Conservation (phyloP, 2,113 vertebrate species). For the Ursus arctos region DNA sequence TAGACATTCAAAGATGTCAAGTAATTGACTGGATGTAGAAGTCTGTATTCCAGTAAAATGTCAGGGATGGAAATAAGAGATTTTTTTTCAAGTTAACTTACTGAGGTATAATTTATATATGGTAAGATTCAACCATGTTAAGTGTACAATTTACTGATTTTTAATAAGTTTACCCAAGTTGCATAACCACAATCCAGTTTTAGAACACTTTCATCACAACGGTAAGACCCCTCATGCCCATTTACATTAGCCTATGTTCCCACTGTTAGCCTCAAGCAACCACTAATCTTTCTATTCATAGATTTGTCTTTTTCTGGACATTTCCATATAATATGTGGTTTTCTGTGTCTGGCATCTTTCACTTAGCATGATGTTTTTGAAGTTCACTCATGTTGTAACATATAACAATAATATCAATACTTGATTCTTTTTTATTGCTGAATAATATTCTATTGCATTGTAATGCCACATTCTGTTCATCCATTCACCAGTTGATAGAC, state of each 20-base stretch:
- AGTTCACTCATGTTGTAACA: background rate
- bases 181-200: background rate
- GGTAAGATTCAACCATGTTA: background rate
- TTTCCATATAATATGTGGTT: background rate
- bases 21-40: background rate
- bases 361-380: background rate
- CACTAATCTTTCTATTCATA: background rate
- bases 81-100: background rate
- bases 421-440: background rate
- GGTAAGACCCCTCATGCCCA: background rate
- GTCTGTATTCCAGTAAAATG: background rate
- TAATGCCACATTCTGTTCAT: background rate
- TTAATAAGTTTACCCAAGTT: background rate
- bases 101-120: background rate
- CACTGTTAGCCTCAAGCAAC: background rate
- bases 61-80: background rate
- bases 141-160: background rate
- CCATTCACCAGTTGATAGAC: background rate
- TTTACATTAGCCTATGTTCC: background rate
- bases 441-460: background rate
- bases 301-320: background rate
- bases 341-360: background rate
- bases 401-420: background rate
- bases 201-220: background rate
- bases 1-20: background rate